Base-by-base conservation (phyloP, 2,113 vertebrate genomes). In the Chloropsis cyanopogon region DNA sequence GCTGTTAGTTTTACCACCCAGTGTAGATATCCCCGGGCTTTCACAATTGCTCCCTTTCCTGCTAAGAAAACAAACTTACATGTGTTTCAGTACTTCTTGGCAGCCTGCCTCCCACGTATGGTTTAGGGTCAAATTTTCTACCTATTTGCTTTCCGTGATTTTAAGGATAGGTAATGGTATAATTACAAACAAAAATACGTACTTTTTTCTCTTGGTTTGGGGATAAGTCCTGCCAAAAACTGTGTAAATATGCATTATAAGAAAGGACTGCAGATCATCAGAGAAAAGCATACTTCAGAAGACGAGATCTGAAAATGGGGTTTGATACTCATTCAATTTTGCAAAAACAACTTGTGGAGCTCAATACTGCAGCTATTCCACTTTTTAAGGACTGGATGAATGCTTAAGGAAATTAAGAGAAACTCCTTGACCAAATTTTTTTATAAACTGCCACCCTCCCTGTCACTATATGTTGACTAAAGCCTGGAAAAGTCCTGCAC, bases 1-100 rank as follows among this genome's bases (percentile, higher is more conserved):
- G 73, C 82, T 82, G 79, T 88, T 89, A 59, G 91, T 65, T 92
- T 92, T 96, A 91, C 94, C 87, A 85, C 81, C 79, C 82, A 78
- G 60, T 37, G n/a, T 31, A 78, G 73, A 78, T 87, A 91, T 83
- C 82, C 86, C 59, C 2, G 0, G 66, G 65, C 54, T 61, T 87
- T 81, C 65, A 91, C 63, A 87, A 56, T 73, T 73, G 64, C 79
- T 91, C 33, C 49, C 33, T 95, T 94, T 95, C 46, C 59, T 92
- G 83, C 78, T 92, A 88, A 79, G 75, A 92, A 92, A 95, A 94
- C 47, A 94, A 57, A 64, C 5, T 86, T 78, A 60, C 37, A 69
- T 61, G 24, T 94, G 47, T 91, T 90, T 79, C 64, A 71, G 41
- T 90, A 47, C 65, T 87, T 84, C 53, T 91, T 95, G 92, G 64